Conservation (phyloP, 30 jellyfish, hydroid and myxozoan genomes). For the Haliclystus octoradiatus region DNA sequence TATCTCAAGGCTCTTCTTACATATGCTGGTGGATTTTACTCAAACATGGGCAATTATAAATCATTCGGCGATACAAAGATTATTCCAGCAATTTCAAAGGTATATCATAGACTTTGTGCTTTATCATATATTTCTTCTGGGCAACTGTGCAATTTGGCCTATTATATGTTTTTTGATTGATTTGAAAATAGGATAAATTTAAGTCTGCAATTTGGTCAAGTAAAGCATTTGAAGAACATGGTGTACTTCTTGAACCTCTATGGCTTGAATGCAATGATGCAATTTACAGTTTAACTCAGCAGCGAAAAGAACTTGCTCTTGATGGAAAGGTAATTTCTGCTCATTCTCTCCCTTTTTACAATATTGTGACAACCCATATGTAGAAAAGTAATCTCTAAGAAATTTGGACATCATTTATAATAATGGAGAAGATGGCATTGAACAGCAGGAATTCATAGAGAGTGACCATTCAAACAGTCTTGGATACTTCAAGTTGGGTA, state of each 20-base stretch:
- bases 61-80: slow-evolving; percentile 87
- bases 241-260: slow-evolving; percentile 50
- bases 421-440: too few species aligned
- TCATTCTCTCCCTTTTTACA: too few species aligned
- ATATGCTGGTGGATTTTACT: slow-evolving; percentile 78
- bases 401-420: too few species aligned
- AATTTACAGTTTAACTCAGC: slow-evolving; percentile 38
- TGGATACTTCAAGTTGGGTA: too few species aligned
- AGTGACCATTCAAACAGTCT: too few species aligned
- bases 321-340: slow-evolving; percentile 43
- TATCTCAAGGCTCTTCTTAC: slow-evolving; percentile 59
- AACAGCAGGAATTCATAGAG: too few species aligned
- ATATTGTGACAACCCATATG: too few species aligned
- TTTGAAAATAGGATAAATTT: slow-evolving; percentile 18
- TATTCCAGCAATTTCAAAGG: slow-evolving; percentile 69
- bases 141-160: slow-evolving; percentile 1
- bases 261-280: slow-evolving; percentile 63
- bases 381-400: too few species aligned
- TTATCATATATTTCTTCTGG: slow-evolving; percentile 7
- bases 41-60: slow-evolving; percentile 85
- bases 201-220: slow-evolving; percentile 49
- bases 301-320: slow-evolving; percentile 55
- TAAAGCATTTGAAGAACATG: slow-evolving; percentile 49
- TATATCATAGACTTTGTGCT: background rate
- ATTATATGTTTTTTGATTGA: background rate